These are phyloP conservation scores for Mastomys natalensis DNA, from an alignment of 2,113 vertebrate species.

Conservation along the genomic window DNA sequence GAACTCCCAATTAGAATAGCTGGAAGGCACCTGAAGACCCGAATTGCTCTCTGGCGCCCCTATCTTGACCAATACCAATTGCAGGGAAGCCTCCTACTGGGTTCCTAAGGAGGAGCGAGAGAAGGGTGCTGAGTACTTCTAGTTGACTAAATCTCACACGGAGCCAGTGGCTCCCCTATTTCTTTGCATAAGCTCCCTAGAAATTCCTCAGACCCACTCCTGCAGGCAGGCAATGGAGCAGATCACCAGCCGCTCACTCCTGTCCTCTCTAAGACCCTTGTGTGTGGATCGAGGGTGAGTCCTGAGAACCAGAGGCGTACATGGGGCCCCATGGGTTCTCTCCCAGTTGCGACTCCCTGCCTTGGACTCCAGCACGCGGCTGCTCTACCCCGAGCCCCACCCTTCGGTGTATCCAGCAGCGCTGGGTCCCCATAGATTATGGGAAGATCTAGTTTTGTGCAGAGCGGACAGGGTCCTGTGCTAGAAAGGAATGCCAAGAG, in stretches of 20 bases:
- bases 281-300: background rate
- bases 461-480: slow-evolving; percentile 81
- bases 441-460: slow-evolving; percentile 85
- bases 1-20: fast-evolving
- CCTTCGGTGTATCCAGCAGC: slow-evolving; percentile 83
- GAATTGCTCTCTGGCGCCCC: background rate
- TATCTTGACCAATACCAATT: background rate
- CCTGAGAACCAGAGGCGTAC: too few species aligned
- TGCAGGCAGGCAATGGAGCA: slow-evolving; percentile 81
- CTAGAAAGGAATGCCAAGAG: background rate
- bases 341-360: background rate
- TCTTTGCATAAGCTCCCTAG: slow-evolving; percentile 86
- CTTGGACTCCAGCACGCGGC: background rate
- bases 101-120: slow-evolving; percentile 24
- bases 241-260: slow-evolving; percentile 83
- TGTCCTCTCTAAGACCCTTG: slow-evolving; percentile 66
- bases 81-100: background rate
- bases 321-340: background rate
- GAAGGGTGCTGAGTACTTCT: slow-evolving; percentile 57
- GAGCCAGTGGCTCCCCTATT: slow-evolving; percentile 86
- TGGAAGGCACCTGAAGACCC: fast-evolving
- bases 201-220: slow-evolving; percentile 87
- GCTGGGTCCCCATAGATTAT: slow-evolving; percentile 74
- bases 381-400: background rate
- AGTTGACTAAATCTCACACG: slow-evolving; percentile 82